Conservation (phyloP, 2,888 invertebrate genomes). For the Pheosia tremula region DNA sequence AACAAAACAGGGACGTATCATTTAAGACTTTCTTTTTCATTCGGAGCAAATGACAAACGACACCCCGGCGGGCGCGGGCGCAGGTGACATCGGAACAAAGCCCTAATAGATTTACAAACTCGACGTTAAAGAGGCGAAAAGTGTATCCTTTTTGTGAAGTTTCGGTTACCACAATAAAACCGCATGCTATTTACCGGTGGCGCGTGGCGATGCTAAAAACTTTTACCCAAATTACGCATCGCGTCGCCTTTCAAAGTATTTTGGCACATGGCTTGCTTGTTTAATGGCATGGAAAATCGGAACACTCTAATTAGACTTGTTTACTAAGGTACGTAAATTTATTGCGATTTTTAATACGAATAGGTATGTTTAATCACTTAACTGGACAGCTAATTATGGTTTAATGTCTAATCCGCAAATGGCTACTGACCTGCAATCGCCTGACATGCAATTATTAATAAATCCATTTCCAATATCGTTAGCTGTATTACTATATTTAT, state of each 20-base stretch:
- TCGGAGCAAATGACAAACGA: slow-evolving; percentile 49
- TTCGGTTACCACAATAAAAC: slow-evolving; percentile 77
- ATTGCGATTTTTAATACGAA: too few relatives aligned
- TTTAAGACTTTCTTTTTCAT: slow-evolving; percentile 45
- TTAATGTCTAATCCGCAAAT: too few relatives aligned
- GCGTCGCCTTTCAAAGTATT: slow-evolving; percentile 53
- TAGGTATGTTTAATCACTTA: too few relatives aligned
- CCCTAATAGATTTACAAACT: slow-evolving; percentile 65
- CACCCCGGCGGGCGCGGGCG: slow-evolving; percentile 36
- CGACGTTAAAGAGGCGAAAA: slow-evolving; percentile 63
- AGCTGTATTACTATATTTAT: too few relatives aligned
- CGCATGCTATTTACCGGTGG: slow-evolving; percentile 67
- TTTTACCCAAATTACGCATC: slow-evolving; percentile 60
- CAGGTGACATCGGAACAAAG: slow-evolving; percentile 70
- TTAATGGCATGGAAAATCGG: slow-evolving; percentile 51
- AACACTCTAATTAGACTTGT: slow-evolving; percentile 23
- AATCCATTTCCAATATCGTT: too few relatives aligned
- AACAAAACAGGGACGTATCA: background rate
- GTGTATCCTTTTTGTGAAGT: slow-evolving; percentile 60
- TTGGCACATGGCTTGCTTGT: slow-evolving; percentile 56
- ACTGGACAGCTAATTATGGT: too few relatives aligned
- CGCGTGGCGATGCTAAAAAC: slow-evolving; percentile 66
- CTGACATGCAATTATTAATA: too few relatives aligned
- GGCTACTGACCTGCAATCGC: too few relatives aligned
- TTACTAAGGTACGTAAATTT: too few relatives aligned